phyloP scores from a whole-genome alignment of 1,140 invertebrate genomes.

The Drosophila micromelanica region DNA sequence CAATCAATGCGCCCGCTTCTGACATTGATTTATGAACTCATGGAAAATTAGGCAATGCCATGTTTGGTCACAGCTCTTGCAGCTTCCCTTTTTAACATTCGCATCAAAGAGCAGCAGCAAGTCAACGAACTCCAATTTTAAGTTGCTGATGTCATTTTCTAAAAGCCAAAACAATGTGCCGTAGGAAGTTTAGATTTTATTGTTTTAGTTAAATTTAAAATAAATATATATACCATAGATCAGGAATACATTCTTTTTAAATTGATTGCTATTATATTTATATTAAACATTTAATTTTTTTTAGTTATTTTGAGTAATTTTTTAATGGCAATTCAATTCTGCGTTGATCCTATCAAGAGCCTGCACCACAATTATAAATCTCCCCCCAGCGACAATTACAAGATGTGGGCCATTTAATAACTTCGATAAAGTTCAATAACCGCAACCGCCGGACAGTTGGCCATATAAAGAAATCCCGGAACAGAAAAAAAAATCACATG shows the following conservation, averaged over 20 bases:
- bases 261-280: not conserved
- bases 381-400: slow-evolving; percentile 40
- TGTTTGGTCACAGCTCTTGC: slow-evolving; percentile 67
- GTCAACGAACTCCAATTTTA: slow-evolving; percentile 29
- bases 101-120: slow-evolving; percentile 5
- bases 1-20: slow-evolving; percentile 66
- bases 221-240: not conserved
- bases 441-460: slow-evolving; percentile 46
- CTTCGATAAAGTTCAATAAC: slow-evolving; percentile 67
- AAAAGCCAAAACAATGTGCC: not conserved
- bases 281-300: too few species aligned
- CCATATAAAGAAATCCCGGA: slow-evolving; percentile 52
- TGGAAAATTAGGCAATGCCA: slow-evolving; percentile 79
- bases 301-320: too few species aligned
- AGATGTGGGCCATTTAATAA: slow-evolving; percentile 57
- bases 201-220: not conserved
- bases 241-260: not conserved
- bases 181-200: not conserved
- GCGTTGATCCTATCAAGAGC: slow-evolving; percentile 3
- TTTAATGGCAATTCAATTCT: not conserved
- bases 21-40: slow-evolving; percentile 82
- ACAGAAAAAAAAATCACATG: slow-evolving; percentile 37
- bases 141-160: slow-evolving; percentile 32
- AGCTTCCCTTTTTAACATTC: slow-evolving; percentile 16
- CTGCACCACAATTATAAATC: slow-evolving; percentile 19